A percentile compares a stretch with the other conserved stretches of the same genome.
These are phyloP conservation scores for Mycalesis mineus DNA, from an alignment of 2,888 invertebrate species.

Conservation along the genomic window DNA sequence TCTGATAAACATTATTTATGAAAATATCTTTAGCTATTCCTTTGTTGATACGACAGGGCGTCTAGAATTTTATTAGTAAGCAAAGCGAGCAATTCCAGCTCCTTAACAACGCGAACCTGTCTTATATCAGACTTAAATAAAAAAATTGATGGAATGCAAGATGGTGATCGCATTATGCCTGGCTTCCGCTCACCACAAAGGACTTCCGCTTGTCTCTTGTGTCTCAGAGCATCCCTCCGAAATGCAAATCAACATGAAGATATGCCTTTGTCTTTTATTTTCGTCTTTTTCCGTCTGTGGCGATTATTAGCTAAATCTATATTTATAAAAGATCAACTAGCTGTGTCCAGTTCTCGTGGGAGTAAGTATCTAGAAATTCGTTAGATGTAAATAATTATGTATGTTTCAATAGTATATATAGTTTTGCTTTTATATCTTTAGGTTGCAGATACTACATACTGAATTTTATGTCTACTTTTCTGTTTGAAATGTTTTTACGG, in stretches of 20 bases:
- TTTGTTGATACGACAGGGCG: not conserved
- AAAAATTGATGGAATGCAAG: conserved; percentile 50
- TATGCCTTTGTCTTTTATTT: conserved; percentile 33
- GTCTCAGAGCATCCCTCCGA: conserved; percentile 62
- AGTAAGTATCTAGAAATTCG: no score
- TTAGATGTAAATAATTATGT: no score
- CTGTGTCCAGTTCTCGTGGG: no score
- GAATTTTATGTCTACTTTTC: no score
- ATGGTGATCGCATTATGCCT: conserved; percentile 65
- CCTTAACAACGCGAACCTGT: conserved; percentile 37
- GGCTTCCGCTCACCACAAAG: conserved; percentile 69
- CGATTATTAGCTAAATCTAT: conserved; percentile 19
- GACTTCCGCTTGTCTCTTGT: conserved; percentile 71
- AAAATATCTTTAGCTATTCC: not conserved
- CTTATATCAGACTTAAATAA: conserved; percentile 35
- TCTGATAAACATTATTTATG: no score
- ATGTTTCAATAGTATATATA: no score
- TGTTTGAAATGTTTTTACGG: no score
- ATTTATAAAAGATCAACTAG: no score
- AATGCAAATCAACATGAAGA: conserved; percentile 59
- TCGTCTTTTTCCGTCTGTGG: conserved; percentile 21
- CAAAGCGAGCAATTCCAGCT: conserved; percentile 10
- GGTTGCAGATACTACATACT: no score
- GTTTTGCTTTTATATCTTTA: no score
- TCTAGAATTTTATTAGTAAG: conserved; percentile 3